Evolutionary conservation across 1,140 invertebrate species (phyloP).

Genomic region (Oncopodura yosiiana): DNA sequence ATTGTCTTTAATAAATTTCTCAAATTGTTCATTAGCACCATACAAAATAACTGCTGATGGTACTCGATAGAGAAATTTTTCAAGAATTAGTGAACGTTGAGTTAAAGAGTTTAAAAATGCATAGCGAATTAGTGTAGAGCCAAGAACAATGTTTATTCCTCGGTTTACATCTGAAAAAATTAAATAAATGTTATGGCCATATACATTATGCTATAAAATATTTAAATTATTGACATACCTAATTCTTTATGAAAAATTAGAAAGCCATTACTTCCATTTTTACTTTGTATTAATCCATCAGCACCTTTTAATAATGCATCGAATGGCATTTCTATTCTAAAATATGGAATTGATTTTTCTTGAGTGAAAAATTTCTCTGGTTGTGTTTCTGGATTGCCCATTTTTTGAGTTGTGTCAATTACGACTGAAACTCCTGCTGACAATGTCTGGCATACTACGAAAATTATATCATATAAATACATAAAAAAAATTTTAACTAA

Average conservation of each 20-base stretch:
- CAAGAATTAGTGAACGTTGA: slow-evolving; percentile 23
- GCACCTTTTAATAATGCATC: slow-evolving; percentile 22
- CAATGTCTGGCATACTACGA: slow-evolving; percentile 30
- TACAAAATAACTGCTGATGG: slow-evolving; percentile 30
- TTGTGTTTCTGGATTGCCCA: slow-evolving; percentile 13
- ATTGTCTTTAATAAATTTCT: slow-evolving; percentile 20
- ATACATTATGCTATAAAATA: not conserved
- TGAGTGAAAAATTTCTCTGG: slow-evolving; percentile 24
- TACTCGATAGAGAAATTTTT: slow-evolving; percentile 34
- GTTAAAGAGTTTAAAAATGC: slow-evolving; percentile 25
- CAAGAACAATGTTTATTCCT: slow-evolving; percentile 29
- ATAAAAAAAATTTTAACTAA: slow-evolving; percentile 1
- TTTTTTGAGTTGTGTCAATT: slow-evolving; percentile 21
- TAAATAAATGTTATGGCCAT: not conserved
- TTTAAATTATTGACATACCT: slow-evolving; percentile 1
- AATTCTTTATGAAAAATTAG: slow-evolving; percentile 28
- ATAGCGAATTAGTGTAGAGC: slow-evolving; percentile 32
- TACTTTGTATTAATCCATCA: slow-evolving; percentile 24
- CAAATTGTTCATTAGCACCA: slow-evolving; percentile 18
- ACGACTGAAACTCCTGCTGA: slow-evolving; percentile 24
- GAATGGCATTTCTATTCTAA: slow-evolving; percentile 23
- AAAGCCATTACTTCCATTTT: slow-evolving; percentile 32
- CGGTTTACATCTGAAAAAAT: slow-evolving; percentile 25
- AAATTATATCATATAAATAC: not conserved
- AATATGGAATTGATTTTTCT: slow-evolving; percentile 31